These are phyloP conservation scores for Betta splendens DNA, from an alignment of 2,797 vertebrate genomes.

Conservation along the genomic window DNA sequence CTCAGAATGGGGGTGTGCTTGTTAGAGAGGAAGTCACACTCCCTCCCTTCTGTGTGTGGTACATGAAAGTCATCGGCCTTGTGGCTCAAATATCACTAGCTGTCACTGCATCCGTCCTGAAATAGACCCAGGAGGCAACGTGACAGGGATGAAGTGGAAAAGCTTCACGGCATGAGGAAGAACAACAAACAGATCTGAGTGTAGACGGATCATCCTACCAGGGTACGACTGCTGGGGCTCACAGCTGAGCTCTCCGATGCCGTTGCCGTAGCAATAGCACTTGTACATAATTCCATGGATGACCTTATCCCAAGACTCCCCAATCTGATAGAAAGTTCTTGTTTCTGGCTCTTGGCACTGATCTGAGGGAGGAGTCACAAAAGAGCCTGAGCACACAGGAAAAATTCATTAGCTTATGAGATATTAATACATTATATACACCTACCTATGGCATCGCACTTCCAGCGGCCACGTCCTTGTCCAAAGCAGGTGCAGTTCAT, in stretches of 20 bases:
- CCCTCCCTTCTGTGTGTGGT: constrained; percentile 55
- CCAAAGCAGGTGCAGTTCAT: constrained; percentile 98
- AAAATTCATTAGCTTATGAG: too few relatives aligned
- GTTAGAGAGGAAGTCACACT: constrained; percentile 70
- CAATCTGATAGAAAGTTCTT: constrained; percentile 92
- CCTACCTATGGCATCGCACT: constrained; percentile 95
- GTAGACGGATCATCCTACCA: constrained; percentile 74
- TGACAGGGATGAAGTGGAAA: background rate
- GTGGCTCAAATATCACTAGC: constrained; percentile 43
- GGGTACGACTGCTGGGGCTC: constrained; percentile 89
- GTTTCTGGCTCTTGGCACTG: constrained; percentile 98
- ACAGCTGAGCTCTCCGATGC: constrained; percentile 94
- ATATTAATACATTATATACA: too few relatives aligned
- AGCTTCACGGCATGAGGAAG: background rate
- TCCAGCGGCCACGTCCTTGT: constrained; percentile 95
- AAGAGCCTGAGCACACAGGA: background rate
- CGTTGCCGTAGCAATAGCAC: constrained; percentile 97
- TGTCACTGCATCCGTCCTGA: background rate
- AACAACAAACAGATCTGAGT: background rate
- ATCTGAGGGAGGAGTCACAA: constrained; percentile 77
- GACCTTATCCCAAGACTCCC: constrained; percentile 93
- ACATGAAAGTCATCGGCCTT: constrained; percentile 72
- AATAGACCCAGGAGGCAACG: background rate
- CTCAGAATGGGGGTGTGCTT: constrained; percentile 47
- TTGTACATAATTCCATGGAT: constrained; percentile 91